phyloP scores from a whole-genome alignment of 2,797 vertebrate genomes.

The Austrolebias charrua region DNA sequence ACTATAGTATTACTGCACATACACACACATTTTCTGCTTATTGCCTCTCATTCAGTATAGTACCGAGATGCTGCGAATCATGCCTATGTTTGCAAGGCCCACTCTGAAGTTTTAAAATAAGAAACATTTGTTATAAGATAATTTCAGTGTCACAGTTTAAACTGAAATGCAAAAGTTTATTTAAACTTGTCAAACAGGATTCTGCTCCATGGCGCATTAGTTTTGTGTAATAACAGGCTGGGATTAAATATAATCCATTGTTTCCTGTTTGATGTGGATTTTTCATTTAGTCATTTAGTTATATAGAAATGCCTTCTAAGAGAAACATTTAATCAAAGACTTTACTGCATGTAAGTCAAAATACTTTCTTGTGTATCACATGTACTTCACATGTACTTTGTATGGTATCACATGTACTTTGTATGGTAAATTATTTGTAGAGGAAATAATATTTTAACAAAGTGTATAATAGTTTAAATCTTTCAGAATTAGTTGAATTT shows the following conservation, averaged over 20 bases:
- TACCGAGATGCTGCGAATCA: no score
- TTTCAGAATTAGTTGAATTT: not conserved
- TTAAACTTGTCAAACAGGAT: not conserved
- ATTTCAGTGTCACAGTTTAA: not conserved
- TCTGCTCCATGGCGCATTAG: slow-evolving; percentile 15
- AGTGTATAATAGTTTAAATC: not conserved
- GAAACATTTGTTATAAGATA: not conserved
- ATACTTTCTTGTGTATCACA: not conserved
- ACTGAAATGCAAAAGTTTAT: not conserved
- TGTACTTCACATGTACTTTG: no score
- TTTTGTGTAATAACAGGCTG: slow-evolving; percentile 50
- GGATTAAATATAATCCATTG: slow-evolving; percentile 11
- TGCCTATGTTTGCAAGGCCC: no score
- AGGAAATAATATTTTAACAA: not conserved
- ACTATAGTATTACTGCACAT: no score
- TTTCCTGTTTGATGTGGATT: slow-evolving; percentile 22
- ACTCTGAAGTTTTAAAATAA: no score
- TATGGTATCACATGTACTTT: no score
- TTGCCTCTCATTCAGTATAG: no score
- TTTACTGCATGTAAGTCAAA: not conserved
- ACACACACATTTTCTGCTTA: no score
- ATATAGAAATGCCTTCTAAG: slow-evolving; percentile 2
- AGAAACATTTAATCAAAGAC: not conserved
- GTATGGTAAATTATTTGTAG: no score
- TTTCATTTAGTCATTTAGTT: not conserved